phyloP scores from a whole-genome alignment of 1,140 invertebrate species.

The Drosophila sproati region DNA sequence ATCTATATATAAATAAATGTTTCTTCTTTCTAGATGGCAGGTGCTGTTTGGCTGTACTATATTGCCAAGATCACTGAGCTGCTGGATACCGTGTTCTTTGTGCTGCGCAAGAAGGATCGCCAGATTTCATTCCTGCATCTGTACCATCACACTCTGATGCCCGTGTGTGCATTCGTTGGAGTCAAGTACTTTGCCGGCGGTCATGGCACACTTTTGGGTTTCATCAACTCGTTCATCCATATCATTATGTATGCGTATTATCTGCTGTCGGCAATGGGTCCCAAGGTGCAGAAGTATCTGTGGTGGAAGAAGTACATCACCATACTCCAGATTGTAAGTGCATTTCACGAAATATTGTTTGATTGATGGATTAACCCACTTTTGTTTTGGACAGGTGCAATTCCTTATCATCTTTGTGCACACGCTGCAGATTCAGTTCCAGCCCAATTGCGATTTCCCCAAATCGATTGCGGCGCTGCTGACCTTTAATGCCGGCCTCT shows the following conservation, averaged over 20 bases:
- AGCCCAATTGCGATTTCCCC: slow-evolving; percentile 88
- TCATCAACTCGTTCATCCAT: slow-evolving; percentile 93
- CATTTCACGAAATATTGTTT: neutral
- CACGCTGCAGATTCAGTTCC: slow-evolving; percentile 86
- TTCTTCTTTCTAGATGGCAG: slow-evolving; percentile 86
- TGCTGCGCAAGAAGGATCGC: slow-evolving; percentile 91
- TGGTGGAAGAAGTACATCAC: slow-evolving; percentile 98
- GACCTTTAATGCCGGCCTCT: slow-evolving; percentile 90
- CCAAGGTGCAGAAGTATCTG: slow-evolving; percentile 92
- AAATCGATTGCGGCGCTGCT: slow-evolving; percentile 89
- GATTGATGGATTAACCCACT: neutral
- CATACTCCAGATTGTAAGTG: slow-evolving; percentile 91
- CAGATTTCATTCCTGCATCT: slow-evolving; percentile 92
- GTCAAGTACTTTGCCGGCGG: slow-evolving; percentile 92
- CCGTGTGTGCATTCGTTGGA: slow-evolving; percentile 92
- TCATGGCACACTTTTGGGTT: slow-evolving; percentile 91
- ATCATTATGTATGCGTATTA: slow-evolving; percentile 95
- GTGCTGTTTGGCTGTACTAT: slow-evolving; percentile 88
- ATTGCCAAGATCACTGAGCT: slow-evolving; percentile 88
- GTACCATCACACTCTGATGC: slow-evolving; percentile 91
- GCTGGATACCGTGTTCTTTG: slow-evolving; percentile 92
- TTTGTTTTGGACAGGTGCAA: slow-evolving; percentile 87
- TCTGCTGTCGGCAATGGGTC: slow-evolving; percentile 91
- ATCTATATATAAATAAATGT: neutral
- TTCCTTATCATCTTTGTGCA: slow-evolving; percentile 92